phyloP scores from a whole-genome alignment of 2,888 invertebrate genomes.

The Cenopis cana region DNA sequence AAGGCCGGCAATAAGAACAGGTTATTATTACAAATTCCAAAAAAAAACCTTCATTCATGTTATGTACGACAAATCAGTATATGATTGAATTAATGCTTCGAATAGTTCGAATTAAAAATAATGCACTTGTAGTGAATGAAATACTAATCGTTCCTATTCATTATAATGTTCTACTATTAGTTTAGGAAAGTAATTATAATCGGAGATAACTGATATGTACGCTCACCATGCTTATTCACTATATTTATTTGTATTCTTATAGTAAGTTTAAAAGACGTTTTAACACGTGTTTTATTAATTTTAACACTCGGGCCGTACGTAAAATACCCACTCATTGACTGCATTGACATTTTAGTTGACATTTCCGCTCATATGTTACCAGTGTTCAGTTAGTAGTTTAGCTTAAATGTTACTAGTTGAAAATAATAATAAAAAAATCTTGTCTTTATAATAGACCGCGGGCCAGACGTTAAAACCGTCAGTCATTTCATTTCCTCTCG shows the following conservation, averaged over 20 bases:
- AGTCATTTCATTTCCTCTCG: no score
- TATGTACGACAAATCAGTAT: background rate
- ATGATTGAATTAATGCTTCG: background rate
- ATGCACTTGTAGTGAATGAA: background rate
- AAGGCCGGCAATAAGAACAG: conserved; percentile 9
- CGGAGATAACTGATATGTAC: background rate
- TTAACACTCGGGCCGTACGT: conserved; percentile 2
- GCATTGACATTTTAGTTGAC: background rate
- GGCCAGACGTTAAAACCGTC: no score
- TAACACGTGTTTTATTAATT: conserved; percentile 37
- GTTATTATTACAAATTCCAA: background rate
- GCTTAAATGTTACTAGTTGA: background rate
- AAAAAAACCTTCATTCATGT: background rate
- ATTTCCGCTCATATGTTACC: conserved; percentile 17
- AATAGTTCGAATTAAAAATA: no score
- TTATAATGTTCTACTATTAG: conserved; percentile 9
- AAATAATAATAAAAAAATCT: background rate
- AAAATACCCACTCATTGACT: conserved; percentile 1
- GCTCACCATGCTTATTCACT: conserved; percentile 29
- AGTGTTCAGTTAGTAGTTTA: background rate
- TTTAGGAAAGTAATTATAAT: background rate
- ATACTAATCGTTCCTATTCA: conserved; percentile 16
- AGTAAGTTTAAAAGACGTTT: background rate
- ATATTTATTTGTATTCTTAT: background rate
- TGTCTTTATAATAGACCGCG: no score